Percentiles rank a stretch among this genome's conserved stretches.
These are phyloP conservation scores for Epizoanthus fatuus DNA, from an alignment of 92 coral and sea anemone genomes.

Conservation along the genomic window DNA sequence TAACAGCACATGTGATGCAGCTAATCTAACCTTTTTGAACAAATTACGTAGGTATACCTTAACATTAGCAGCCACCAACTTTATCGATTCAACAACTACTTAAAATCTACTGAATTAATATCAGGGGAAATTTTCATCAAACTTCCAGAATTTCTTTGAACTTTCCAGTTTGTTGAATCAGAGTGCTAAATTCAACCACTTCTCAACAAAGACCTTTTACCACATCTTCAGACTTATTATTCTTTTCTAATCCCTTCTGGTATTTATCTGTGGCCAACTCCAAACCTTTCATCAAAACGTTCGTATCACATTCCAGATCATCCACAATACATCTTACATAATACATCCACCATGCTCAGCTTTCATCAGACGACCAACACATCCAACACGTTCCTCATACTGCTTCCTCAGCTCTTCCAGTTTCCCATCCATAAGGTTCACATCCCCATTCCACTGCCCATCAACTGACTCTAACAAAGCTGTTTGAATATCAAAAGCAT, in stretches of 20 bases:
- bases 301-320: slow-evolving; percentile 15
- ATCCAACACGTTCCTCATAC: neutral
- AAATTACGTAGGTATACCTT: neutral
- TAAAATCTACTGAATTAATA: neutral
- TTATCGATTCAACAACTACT: neutral
- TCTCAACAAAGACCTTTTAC: slow-evolving; percentile 23
- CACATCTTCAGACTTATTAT: neutral
- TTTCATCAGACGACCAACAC: neutral
- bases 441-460: neutral
- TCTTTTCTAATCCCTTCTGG: neutral
- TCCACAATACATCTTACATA: neutral
- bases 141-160: neutral
- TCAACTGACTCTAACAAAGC: neutral
- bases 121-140: neutral
- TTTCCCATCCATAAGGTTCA: neutral
- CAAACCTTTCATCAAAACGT: slow-evolving; percentile 12
- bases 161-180: slow-evolving; percentile 28
- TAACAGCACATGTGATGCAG: neutral
- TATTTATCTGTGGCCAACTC: neutral
- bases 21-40: neutral
- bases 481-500: neutral
- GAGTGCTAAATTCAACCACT: slow-evolving; percentile 32
- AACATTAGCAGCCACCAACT: neutral
- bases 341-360: neutral
- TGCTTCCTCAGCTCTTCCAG: neutral